Conservation (phyloP, 1,140 invertebrate species). For the Whitmania pigra region DNA sequence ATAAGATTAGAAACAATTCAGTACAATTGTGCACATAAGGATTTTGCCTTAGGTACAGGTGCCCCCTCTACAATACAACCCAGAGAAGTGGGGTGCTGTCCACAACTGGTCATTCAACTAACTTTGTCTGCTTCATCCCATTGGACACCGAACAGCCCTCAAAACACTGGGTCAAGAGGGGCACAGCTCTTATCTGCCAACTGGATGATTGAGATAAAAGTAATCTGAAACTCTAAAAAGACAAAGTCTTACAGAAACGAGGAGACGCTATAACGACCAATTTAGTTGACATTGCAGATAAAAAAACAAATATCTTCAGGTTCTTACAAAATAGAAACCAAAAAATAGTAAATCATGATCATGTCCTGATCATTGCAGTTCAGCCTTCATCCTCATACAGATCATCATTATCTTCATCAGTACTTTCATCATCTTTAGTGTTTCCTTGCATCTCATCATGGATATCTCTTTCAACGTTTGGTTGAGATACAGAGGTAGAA, state of each 20-base stretch:
- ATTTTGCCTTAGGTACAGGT: constrained; percentile 49
- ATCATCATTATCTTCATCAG: not conserved
- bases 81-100: constrained; percentile 49
- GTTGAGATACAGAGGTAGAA: too few species aligned
- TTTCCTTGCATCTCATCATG: constrained; percentile 1
- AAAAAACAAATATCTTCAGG: too few species aligned
- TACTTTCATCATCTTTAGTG: not conserved
- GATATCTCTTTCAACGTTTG: not conserved
- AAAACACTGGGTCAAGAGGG: constrained; percentile 41
- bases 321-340: too few species aligned
- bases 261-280: not conserved
- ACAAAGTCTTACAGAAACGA: not conserved
- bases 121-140: constrained; percentile 41
- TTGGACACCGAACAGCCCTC: constrained; percentile 37
- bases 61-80: constrained; percentile 77
- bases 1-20: too few species aligned
- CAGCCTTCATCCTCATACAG: not conserved
- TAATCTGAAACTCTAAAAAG: too few species aligned
- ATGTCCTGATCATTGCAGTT: not conserved
- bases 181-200: constrained; percentile 56
- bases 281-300: too few species aligned
- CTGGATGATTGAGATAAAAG: constrained; percentile 51
- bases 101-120: constrained; percentile 44
- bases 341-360: not conserved
- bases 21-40: too few species aligned